A percentile compares a stretch with the other conserved stretches of the same genome.
These are phyloP conservation scores for Proales similis DNA, from an alignment of 1,140 invertebrate genomes.

Conservation along the genomic window DNA sequence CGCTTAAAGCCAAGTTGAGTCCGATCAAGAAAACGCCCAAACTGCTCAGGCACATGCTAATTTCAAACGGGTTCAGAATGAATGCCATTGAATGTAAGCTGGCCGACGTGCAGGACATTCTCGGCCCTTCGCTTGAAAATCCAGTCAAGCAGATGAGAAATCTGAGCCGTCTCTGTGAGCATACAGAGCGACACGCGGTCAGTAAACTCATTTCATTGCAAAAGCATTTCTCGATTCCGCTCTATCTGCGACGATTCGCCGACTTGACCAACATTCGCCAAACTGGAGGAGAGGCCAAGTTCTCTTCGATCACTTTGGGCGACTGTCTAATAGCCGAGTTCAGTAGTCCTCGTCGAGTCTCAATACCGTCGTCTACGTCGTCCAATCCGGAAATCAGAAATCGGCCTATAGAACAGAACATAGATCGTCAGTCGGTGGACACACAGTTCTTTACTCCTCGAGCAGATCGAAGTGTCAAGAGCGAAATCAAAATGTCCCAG, in stretches of 20 bases:
- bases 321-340: conserved; percentile 26
- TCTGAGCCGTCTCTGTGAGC: conserved; percentile 8
- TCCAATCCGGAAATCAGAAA: conserved; percentile 15
- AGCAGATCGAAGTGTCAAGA: conserved; percentile 1
- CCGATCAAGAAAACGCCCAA: too few relatives aligned
- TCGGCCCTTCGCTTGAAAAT: too few relatives aligned
- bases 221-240: conserved; percentile 5
- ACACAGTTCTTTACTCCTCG: conserved; percentile 2
- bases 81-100: too few relatives aligned
- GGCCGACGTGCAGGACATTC: too few relatives aligned
- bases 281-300: not conserved
- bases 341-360: too few relatives aligned
- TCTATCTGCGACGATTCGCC: conserved; percentile 10
- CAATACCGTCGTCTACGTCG: too few relatives aligned
- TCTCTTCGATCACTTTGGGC: conserved; percentile 21
- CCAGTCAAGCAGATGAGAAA: too few relatives aligned
- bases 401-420: not conserved
- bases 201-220: conserved; percentile 10
- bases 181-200: conserved; percentile 10
- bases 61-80: too few relatives aligned
- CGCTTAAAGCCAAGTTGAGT: too few relatives aligned
- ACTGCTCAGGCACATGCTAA: too few relatives aligned
- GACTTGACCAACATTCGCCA: not conserved
- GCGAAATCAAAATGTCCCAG: too few relatives aligned
- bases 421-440: not conserved